Evolutionary conservation across 2,113 vertebrate species (phyloP).

Genomic region (Podilymbus podiceps): DNA sequence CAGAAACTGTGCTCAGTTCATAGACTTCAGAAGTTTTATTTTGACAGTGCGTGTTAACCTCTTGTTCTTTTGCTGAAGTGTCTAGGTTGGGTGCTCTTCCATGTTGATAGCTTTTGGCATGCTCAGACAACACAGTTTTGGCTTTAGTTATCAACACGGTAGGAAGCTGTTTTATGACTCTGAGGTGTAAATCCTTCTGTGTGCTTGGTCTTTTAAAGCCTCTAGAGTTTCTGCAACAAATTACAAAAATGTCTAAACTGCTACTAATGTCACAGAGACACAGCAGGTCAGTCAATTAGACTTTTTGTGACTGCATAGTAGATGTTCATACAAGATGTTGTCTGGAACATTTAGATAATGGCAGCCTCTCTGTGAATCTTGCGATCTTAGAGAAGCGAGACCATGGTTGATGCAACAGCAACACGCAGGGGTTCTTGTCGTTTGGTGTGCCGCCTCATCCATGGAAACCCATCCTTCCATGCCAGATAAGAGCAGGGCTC

Average conservation of each 20-base stretch:
- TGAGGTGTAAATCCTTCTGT: conserved; percentile 21
- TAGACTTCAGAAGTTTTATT: conserved; percentile 9
- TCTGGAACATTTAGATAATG: neutral
- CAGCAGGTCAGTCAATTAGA: neutral
- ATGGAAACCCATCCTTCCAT: conserved; percentile 52
- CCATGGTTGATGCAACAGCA: neutral
- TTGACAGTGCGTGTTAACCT: neutral
- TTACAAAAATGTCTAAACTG: neutral
- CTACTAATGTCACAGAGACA: neutral
- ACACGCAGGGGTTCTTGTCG: neutral
- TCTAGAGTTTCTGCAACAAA: neutral
- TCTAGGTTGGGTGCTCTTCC: neutral
- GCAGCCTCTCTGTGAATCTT: neutral
- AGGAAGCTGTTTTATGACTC: conserved; percentile 13
- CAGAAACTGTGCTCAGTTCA: conserved; percentile 25
- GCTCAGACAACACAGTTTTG: neutral
- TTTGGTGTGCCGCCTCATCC: conserved; percentile 55
- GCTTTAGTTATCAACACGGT: neutral
- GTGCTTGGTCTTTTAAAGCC: conserved; percentile 21
- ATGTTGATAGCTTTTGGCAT: neutral
- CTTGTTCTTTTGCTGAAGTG: neutral
- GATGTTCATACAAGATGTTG: neutral
- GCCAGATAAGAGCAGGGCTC: neutral
- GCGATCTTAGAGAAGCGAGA: neutral
- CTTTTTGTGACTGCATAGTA: neutral